Conservation (phyloP, 2,113 vertebrate species). For the Mormoops blainvillei region DNA sequence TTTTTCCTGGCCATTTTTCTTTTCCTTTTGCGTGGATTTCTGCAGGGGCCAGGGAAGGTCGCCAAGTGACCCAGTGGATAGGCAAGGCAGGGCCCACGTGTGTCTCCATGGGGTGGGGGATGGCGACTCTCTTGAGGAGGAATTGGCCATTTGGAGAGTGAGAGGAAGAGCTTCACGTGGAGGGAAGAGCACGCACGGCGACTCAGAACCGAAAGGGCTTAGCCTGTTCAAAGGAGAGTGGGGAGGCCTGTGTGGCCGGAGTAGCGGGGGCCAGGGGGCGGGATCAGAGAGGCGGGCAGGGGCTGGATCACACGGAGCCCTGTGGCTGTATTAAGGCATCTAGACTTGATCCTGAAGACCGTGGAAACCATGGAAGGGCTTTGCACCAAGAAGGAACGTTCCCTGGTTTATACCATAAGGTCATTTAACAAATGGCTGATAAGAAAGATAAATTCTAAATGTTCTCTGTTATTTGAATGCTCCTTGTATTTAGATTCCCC, state of each 20-base stretch:
- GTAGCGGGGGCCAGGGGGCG: background rate
- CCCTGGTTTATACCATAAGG: background rate
- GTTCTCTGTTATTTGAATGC: background rate
- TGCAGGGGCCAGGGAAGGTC: background rate
- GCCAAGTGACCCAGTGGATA: background rate
- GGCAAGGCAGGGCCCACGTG: background rate
- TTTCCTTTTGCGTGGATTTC: constrained; percentile 65
- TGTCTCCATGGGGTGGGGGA: background rate
- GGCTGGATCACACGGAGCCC: background rate
- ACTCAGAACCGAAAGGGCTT: background rate
- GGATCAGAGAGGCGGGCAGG: background rate
- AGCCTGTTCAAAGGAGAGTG: background rate
- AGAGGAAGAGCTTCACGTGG: background rate
- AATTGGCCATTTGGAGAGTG: background rate
- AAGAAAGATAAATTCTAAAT: background rate
- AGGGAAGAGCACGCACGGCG: fast-evolving
- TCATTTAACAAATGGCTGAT: background rate
- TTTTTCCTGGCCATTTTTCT: constrained; percentile 60
- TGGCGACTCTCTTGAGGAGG: background rate
- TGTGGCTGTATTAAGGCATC: fast-evolving
- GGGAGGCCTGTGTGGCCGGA: background rate
- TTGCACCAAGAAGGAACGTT: background rate
- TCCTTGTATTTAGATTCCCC: background rate
- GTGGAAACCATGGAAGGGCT: background rate
- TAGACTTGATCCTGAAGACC: background rate